Evolutionary conservation across 2,888 invertebrate genomes (phyloP).

Genomic region (Eurytoma adleriae): DNA sequence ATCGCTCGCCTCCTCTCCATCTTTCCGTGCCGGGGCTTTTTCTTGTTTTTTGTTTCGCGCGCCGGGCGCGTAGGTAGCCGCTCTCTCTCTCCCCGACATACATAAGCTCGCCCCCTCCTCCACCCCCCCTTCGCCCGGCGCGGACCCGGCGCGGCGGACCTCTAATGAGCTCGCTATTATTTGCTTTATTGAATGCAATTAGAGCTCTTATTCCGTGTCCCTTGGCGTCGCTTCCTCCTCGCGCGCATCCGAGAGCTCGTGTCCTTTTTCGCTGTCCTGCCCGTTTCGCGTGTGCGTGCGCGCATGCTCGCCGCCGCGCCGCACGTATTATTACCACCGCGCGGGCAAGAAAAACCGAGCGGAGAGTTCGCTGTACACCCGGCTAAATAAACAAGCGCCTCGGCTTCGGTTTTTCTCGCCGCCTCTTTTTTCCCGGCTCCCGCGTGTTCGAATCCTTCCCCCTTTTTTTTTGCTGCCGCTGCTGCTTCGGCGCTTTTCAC

Average conservation of each 20-base stretch:
- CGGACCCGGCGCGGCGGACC: slow-evolving; percentile 65
- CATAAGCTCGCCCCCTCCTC: slow-evolving; percentile 60
- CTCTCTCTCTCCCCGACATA: slow-evolving; percentile 60
- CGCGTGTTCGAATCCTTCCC: neutral
- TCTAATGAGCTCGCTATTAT: slow-evolving; percentile 75
- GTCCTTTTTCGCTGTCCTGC: slow-evolving; percentile 34
- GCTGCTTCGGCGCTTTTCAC: too few species aligned
- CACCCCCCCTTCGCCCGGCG: neutral
- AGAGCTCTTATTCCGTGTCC: slow-evolving; percentile 73
- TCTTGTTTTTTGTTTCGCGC: slow-evolving; percentile 52
- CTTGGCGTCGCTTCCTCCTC: slow-evolving; percentile 58
- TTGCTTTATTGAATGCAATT: slow-evolving; percentile 75
- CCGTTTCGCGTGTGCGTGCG: neutral
- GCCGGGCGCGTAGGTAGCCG: slow-evolving; percentile 67
- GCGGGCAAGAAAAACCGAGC: slow-evolving; percentile 18
- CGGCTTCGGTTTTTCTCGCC: neutral
- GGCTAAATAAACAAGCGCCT: slow-evolving; percentile 18
- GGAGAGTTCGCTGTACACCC: neutral
- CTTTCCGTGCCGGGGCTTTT: slow-evolving; percentile 52
- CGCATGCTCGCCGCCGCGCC: neutral
- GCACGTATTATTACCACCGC: slow-evolving; percentile 6
- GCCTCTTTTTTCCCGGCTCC: slow-evolving; percentile 1
- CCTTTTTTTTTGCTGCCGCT: too few species aligned
- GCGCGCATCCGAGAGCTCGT: slow-evolving; percentile 3
- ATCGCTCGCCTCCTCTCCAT: slow-evolving; percentile 58